A percentile compares a stretch with the other conserved stretches of the same genome.
Evolutionary conservation across 2,888 invertebrate species (phyloP).

Genomic region (Cosmia pyralina): DNA sequence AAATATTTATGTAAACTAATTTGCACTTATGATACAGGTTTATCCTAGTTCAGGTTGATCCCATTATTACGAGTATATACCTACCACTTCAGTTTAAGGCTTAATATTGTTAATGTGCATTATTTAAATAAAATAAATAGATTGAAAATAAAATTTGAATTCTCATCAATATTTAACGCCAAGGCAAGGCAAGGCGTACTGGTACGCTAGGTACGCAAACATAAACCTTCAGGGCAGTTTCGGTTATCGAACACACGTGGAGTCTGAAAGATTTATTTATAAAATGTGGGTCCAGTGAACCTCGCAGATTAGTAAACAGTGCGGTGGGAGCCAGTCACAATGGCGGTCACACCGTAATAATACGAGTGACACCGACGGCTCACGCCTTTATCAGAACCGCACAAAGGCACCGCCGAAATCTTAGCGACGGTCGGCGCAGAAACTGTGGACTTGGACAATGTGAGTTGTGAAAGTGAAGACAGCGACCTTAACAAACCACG

Average conservation of each 20-base stretch:
- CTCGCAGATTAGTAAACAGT: conserved; percentile 32
- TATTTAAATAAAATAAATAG: too few species aligned
- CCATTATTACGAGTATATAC: too few species aligned
- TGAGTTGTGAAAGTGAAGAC: too few species aligned
- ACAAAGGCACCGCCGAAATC: conserved; percentile 65
- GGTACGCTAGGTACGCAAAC: not conserved
- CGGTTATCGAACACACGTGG: not conserved
- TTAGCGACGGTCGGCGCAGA: conserved; percentile 27
- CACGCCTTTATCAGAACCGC: conserved; percentile 63
- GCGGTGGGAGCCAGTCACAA: conserved; percentile 32
- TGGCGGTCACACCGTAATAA: conserved; percentile 46
- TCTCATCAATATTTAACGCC: conserved; percentile 1
- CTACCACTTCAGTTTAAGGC: too few species aligned
- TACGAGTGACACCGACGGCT: conserved; percentile 52
- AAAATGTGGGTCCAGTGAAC: conserved; percentile 19
- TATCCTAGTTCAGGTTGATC: too few species aligned
- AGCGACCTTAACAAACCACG: too few species aligned
- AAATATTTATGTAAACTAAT: too few species aligned
- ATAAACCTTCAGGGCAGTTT: conserved; percentile 5
- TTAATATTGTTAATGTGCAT: too few species aligned
- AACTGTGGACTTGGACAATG: conserved; percentile 50
- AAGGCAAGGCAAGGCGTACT: not conserved
- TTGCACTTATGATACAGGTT: too few species aligned
- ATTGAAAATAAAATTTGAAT: too few species aligned
- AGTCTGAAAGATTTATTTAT: conserved; percentile 22